Evolutionary conservation across 2,888 invertebrate genomes (phyloP).

Genomic region (Halictus ligatus): DNA sequence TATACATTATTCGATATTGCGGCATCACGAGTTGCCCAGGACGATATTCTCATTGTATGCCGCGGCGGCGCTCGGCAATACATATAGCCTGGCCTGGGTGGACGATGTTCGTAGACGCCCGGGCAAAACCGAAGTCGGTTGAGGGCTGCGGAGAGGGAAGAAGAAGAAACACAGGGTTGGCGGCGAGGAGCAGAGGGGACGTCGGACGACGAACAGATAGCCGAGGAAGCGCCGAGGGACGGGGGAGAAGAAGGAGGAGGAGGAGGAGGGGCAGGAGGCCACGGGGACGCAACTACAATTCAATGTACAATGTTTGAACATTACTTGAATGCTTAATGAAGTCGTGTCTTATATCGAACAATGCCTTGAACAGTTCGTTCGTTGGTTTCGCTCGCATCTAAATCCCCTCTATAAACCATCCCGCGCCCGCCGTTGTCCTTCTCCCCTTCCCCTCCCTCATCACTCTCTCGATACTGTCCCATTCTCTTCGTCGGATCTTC

Average conservation of each 20-base stretch:
- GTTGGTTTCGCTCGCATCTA: slow-evolving; percentile 73
- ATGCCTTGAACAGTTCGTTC: slow-evolving; percentile 76
- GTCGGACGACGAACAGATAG: background rate
- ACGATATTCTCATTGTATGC: slow-evolving; percentile 80
- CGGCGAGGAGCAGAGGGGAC: background rate
- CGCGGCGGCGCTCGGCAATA: slow-evolving; percentile 60
- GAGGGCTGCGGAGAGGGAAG: background rate
- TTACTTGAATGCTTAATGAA: slow-evolving; percentile 83
- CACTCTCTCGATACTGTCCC: slow-evolving; percentile 55
- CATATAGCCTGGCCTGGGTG: slow-evolving; percentile 44
- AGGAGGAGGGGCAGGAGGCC: slow-evolving; percentile 52
- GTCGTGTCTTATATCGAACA: slow-evolving; percentile 82
- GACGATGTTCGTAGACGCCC: slow-evolving; percentile 60
- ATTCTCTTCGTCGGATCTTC: slow-evolving; percentile 42
- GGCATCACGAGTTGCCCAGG: slow-evolving; percentile 79
- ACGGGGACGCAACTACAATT: slow-evolving; percentile 76
- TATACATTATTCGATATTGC: slow-evolving; percentile 81
- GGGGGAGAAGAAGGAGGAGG: slow-evolving; percentile 39
- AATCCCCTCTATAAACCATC: slow-evolving; percentile 76
- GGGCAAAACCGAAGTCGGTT: slow-evolving; percentile 54
- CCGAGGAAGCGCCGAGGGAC: slow-evolving; percentile 29
- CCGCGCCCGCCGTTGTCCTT: slow-evolving; percentile 59
- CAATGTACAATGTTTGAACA: slow-evolving; percentile 81
- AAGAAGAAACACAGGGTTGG: slow-evolving; percentile 11
- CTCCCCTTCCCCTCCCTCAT: slow-evolving; percentile 45